Evolutionary conservation across 2,888 invertebrate genomes (phyloP), one percentile per base, ranked within the genome.

Genomic region (Charanyca ferruginea): DNA sequence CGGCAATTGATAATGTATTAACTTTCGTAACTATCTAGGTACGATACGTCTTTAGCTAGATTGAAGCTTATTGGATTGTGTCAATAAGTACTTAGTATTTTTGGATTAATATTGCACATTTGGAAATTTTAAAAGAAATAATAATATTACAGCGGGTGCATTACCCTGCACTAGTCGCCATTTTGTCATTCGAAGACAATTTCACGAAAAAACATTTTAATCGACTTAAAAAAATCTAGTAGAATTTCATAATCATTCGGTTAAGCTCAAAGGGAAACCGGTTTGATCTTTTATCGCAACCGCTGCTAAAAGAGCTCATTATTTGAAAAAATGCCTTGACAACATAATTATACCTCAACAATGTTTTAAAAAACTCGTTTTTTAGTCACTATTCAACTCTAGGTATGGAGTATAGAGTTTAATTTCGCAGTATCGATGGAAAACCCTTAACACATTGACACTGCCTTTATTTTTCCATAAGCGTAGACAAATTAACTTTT

Each of bases 381-480:
- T 62, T 71, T 16, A 48, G 25, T 28, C 25, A 68, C 47, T 45
- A 65, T 49, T 72, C 58, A 51, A 69, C 79, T 59, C 49, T 72
- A 64, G 69, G 9, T 0, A 11, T 8, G 23, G 48, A 44, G 7
- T 7, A 52, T 66, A 79, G 53, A 63, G 80, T 77, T 61, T 64
- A 69, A 64, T 55, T 68, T 83, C 38, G 70, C 62, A 47, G 65
- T 51, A 57, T 41, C 38, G 47, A 53, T 16, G 48, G 18, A 9
- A 73, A 67, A 44, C 49, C 45, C 32, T 83, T 87, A 77, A 75
- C 85, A 79, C 84, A 82, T 85, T 83, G 84, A 76, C 83, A 85
- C 83, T 78, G 59, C 54, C 66, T 80, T 73, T 59, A 66, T 70
- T 75, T 64, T 66, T 66, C 62, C 61, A 41, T 60, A 68, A 35